These are phyloP conservation scores for Heliconius hewitsoni DNA, from an alignment of 1,140 invertebrate genomes.

Conservation along the genomic window DNA sequence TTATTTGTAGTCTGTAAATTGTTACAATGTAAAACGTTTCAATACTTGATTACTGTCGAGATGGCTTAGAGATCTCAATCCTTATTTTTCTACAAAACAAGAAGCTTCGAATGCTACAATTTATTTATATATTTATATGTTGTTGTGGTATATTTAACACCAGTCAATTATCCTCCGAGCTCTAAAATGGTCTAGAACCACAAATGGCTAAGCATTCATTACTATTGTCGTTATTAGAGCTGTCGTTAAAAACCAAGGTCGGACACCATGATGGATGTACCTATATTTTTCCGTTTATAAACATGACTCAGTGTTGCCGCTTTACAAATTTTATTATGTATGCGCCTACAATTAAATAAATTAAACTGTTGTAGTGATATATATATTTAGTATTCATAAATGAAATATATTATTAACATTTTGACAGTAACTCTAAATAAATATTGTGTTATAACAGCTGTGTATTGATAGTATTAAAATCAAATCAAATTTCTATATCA, in stretches of 20 bases:
- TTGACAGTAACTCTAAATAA: too few relatives aligned
- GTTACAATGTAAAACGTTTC: too few relatives aligned
- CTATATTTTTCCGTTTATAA: constrained; percentile 42
- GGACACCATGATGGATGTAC: constrained; percentile 24
- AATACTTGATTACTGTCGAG: too few relatives aligned
- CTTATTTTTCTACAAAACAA: not conserved
- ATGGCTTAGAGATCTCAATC: not conserved
- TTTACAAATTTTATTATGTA: constrained; percentile 1
- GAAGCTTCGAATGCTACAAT: not conserved
- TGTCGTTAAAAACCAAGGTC: constrained; percentile 44
- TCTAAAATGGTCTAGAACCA: not conserved
- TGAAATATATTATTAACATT: too few relatives aligned
- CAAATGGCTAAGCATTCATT: constrained; percentile 24
- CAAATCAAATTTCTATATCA: too few relatives aligned
- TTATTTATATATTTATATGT: not conserved
- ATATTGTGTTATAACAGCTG: too few relatives aligned
- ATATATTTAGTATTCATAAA: too few relatives aligned
- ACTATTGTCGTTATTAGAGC: constrained; percentile 29
- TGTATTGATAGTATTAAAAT: too few relatives aligned
- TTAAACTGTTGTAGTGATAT: not conserved
- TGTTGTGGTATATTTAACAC: not conserved
- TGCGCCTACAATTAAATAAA: not conserved
- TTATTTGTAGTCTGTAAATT: too few relatives aligned
- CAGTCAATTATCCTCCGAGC: not conserved
- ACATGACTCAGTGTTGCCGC: constrained; percentile 36